These are phyloP conservation scores for Villa cingulata DNA, from an alignment of 2,888 invertebrate genomes.

Conservation along the genomic window DNA sequence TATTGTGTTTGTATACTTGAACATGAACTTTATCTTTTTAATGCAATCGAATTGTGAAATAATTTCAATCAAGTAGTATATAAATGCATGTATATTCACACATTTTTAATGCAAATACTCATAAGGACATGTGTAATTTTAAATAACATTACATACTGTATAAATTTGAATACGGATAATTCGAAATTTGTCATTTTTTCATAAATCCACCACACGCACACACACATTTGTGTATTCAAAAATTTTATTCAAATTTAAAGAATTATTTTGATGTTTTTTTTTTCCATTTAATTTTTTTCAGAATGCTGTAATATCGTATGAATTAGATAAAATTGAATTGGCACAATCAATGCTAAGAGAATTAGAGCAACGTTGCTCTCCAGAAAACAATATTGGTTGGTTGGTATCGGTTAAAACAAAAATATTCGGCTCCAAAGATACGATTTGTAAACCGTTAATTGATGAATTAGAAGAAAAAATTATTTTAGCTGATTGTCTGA, in stretches of 20 bases:
- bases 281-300: slow-evolving; percentile 21
- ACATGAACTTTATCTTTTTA: no score
- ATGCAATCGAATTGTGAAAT: no score
- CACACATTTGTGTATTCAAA: no score
- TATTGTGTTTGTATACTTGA: no score
- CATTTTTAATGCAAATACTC: no score
- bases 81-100: no score
- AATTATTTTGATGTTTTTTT: background rate
- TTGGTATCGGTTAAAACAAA: slow-evolving; percentile 40
- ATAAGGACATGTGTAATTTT: no score
- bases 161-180: no score
- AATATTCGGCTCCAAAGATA: slow-evolving; percentile 32
- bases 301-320: slow-evolving; percentile 58
- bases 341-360: slow-evolving; percentile 44
- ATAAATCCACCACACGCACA: no score
- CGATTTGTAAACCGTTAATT: slow-evolving; percentile 11
- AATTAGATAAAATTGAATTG: slow-evolving; percentile 48
- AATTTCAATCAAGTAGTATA: no score
- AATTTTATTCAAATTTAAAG: background rate
- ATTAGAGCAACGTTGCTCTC: slow-evolving; percentile 45
- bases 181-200: no score
- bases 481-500: slow-evolving; percentile 50
- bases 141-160: no score
- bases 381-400: slow-evolving; percentile 33
- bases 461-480: slow-evolving; percentile 48